Evolutionary conservation across 2,797 vertebrate species (phyloP), one percentile per base, ranked within the genome.

Genomic region (Cossypha heuglini): DNA sequence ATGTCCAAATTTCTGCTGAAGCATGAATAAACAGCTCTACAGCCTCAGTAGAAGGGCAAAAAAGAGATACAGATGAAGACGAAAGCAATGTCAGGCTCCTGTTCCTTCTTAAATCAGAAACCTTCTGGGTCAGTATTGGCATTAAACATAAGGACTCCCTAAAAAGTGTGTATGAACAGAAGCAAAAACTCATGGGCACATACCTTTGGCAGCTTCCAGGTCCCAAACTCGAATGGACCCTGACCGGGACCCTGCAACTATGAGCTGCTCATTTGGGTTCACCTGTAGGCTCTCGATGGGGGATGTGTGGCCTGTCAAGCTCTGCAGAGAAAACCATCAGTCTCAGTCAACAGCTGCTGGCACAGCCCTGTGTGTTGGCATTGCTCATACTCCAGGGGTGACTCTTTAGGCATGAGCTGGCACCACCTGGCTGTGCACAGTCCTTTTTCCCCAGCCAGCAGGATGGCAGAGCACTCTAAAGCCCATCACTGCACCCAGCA

Each of bases 171-270:
- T 9, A 28, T 11, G 24, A 40, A 42, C 22, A 57, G 35, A 69
- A 72, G 15, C 8, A 22, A 42, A 72, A 74, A 40, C 11, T 72
- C 46, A 33, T 0, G n/a, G 42, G 42, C 67, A 92, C 98, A 93
- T 98, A 99, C 99, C 99, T 98, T 99, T 99, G 73, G 99, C 99
- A 85, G 99, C 99, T 97, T 99, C 99, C 97, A 99, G 97, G 97
- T 99, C 99, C 99, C 99, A 99, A 52, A 99, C 97, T 6, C 99
- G 98, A 93, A 99, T 98, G 45, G 99, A 99, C n/a, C 99, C 99
- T 0, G 99, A 99, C 95, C 99, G 98, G 13, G 99, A 99, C 31
- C 99, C 99, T 3, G 99, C 98, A 35, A 99, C 98, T 6, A 99
- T 98, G 94, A 99, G 98, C 74, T 99, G 99, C 97, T 99, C 99